phyloP scores from a whole-genome alignment of 2,888 invertebrate species.

The Germaria angustata region DNA sequence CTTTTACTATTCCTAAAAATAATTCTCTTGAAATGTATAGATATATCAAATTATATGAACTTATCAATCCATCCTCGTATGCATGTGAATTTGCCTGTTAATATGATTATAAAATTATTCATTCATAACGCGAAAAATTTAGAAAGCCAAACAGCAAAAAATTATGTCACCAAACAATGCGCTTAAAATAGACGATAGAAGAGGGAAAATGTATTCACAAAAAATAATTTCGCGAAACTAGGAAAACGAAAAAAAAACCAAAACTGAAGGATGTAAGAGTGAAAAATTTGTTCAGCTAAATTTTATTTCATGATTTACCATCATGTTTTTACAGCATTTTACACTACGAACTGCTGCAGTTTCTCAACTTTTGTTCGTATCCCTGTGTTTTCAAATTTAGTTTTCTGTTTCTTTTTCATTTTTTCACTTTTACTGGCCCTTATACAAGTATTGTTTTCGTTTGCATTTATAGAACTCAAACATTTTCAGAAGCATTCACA shows the following conservation, averaged over 20 bases:
- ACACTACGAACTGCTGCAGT: background rate
- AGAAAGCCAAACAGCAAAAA: slow-evolving; percentile 22
- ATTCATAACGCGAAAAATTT: slow-evolving; percentile 71
- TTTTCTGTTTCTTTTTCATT: background rate
- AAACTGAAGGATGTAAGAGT: slow-evolving; percentile 3
- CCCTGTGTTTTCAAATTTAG: background rate
- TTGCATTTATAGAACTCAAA: slow-evolving; percentile 22
- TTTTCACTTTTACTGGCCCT: slow-evolving; percentile 29
- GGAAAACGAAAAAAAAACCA: slow-evolving; percentile 4
- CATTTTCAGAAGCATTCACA: slow-evolving; percentile 19
- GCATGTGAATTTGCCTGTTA: slow-evolving; percentile 57
- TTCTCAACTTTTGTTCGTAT: background rate
- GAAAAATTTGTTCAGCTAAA: slow-evolving; percentile 34
- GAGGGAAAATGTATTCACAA: slow-evolving; percentile 15
- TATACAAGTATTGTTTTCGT: slow-evolving; percentile 30
- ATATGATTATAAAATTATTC: slow-evolving; percentile 75
- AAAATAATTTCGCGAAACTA: background rate
- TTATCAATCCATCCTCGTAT: background rate
- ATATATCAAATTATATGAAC: background rate
- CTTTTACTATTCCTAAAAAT: too few species aligned
- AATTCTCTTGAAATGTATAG: too few species aligned
- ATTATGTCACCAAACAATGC: slow-evolving; percentile 30
- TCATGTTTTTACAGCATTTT: slow-evolving; percentile 21
- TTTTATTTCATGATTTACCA: slow-evolving; percentile 42
- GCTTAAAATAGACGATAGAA: background rate